Base-by-base conservation (phyloP, 1,140 invertebrate genomes). In the Mercenaria mercenaria region DNA sequence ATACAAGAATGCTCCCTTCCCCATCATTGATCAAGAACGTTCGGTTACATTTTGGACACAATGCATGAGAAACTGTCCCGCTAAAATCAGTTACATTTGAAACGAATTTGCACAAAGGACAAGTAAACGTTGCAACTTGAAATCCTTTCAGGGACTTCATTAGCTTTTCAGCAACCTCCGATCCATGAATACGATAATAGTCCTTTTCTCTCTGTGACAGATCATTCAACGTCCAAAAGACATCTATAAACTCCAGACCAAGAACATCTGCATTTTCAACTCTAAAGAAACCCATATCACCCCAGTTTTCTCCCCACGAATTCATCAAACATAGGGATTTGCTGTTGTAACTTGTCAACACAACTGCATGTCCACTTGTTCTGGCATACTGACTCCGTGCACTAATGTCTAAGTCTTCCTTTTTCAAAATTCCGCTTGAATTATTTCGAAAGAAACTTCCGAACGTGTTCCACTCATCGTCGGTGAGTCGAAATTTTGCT, bases 331-430 rank as follows among this genome's bases (percentile, higher is more conserved):
- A 34, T 18, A 87, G 50, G 32, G 50, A 77, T 26, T 67, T 26
- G 23, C 74, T 87, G 52, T 77, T 79, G 43, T 76, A 87, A 76
- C 85, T 87, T 64, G 74, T 87, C 32, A 87, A 37, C 8, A 87
- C 56, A n/a, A 87, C n/a, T n/a, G n/a, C n/a, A n/a, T n/a, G n/a
- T n/a, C n/a, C n/a, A n/a, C n/a, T n/a, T n/a, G n/a, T n/a, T 74
- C 13, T n/a, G 6, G 11, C 26, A 20, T 18, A 6, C 13, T 4
- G n/a, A n/a, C 26, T 56, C 32, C 41, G 37, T 26, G 15, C 20
- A 20, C 67, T 67, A n/a, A 43, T n/a, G 20, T 50, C 34, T 2
- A 77, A 4, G 72, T 47, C 15, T 50, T 32, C 4, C 26, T 52
- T 85, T 43, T 64, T 72, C n/a, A 85, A 29, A 56, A 85, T 74